A percentile compares a stretch with the other conserved stretches of the same genome.
phyloP scores from a whole-genome alignment of 64 coral and sea anemone genomes.

The Stichodactyla helianthus region DNA sequence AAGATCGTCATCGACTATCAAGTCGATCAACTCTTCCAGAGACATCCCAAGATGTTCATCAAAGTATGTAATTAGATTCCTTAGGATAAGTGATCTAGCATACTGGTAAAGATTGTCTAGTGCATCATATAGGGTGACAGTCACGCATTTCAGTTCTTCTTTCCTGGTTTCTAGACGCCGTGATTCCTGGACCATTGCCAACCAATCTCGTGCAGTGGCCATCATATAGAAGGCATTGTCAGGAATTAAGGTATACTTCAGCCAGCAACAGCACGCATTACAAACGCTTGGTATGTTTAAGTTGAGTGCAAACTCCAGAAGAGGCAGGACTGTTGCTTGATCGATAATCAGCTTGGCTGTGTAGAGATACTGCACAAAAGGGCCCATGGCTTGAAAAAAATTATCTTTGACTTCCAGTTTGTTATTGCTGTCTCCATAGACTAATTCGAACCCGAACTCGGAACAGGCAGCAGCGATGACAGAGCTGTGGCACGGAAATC shows the following conservation, averaged over 20 bases:
- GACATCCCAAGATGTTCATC: constrained; percentile 12
- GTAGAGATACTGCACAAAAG: neutral
- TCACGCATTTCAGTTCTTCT: too few species aligned
- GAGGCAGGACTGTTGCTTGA: neutral
- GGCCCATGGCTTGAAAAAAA: neutral
- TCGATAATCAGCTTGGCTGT: neutral
- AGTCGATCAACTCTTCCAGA: constrained; percentile 11
- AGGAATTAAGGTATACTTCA: neutral
- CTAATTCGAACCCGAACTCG: neutral
- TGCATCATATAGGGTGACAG: neutral
- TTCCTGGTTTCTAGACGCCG: too few species aligned
- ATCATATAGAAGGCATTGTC: constrained; percentile 30
- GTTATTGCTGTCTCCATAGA: neutral
- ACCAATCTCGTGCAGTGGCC: neutral
- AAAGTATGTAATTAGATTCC: neutral
- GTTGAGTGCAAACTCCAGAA: neutral
- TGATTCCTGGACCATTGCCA: neutral
- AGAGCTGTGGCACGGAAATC: neutral
- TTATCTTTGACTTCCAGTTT: neutral
- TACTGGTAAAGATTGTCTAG: neutral
- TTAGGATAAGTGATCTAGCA: neutral
- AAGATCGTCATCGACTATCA: constrained; percentile 16
- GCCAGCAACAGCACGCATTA: constrained; percentile 15
- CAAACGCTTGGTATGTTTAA: constrained; percentile 38
- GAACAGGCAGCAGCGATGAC: neutral